These are phyloP conservation scores for Schizaphis graminum DNA, from an alignment of 2,888 invertebrate genomes.

Conservation along the genomic window DNA sequence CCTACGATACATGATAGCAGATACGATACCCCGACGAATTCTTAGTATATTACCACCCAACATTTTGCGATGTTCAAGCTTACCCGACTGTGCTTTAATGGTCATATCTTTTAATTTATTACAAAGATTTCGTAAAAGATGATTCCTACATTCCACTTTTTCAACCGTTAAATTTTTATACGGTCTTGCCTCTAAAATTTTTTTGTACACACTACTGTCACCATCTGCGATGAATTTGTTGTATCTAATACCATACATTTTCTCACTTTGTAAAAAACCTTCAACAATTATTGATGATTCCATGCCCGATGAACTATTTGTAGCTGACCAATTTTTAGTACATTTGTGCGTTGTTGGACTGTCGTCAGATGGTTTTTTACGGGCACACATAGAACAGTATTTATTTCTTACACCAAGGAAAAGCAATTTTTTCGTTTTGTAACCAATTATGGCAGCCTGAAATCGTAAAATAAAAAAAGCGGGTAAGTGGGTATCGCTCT, in stretches of 20 bases:
- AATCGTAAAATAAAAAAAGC: not conserved
- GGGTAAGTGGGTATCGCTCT: too few species aligned
- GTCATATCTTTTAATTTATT: too few species aligned
- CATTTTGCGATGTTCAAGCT: not conserved
- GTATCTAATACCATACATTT: too few species aligned
- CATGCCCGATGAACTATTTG: not conserved
- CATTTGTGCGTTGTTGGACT: too few species aligned
- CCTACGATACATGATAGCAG: not conserved
- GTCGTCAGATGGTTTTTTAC: too few species aligned
- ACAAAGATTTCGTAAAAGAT: too few species aligned
- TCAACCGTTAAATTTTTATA: too few species aligned
- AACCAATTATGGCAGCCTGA: not conserved
- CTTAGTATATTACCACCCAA: constrained; percentile 1
- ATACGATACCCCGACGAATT: not conserved
- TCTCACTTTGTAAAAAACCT: not conserved
- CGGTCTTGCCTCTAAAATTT: too few species aligned
- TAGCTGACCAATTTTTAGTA: not conserved
- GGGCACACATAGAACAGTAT: not conserved
- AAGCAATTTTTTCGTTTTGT: not conserved
- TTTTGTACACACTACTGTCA: too few species aligned
- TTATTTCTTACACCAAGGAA: not conserved
- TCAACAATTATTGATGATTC: not conserved
- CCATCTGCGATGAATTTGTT: too few species aligned
- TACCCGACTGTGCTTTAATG: too few species aligned
- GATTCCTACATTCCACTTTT: too few species aligned